Evolutionary conservation across 1,140 invertebrate species (phyloP).

Genomic region (Drosophila albomicans): DNA sequence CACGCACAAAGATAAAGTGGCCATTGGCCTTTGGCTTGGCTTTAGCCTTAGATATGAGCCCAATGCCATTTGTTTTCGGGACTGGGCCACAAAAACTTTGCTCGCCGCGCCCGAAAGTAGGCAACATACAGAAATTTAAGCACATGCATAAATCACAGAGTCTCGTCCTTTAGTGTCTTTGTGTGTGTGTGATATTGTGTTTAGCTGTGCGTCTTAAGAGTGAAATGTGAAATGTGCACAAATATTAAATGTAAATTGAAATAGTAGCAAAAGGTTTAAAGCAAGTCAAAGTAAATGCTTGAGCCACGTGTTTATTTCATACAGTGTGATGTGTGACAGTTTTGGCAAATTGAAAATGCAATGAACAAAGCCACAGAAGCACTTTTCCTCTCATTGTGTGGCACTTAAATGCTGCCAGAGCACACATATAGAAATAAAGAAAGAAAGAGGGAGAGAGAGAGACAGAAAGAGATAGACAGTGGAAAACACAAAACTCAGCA

Average conservation of each 20-base stretch:
- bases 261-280: conserved; percentile 51
- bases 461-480: too few species aligned
- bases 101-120: conserved; percentile 22
- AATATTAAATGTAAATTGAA: conserved; percentile 43
- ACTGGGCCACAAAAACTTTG: conserved; percentile 28
- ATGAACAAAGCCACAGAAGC: conserved; percentile 18
- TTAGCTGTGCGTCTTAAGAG: neutral
- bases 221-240: conserved; percentile 40
- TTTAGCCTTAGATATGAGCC: conserved; percentile 16
- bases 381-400: conserved; percentile 6
- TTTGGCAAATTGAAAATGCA: conserved; percentile 62
- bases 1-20: conserved; percentile 34
- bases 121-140: conserved; percentile 55
- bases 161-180: too few species aligned
- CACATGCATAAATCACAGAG: conserved; percentile 62
- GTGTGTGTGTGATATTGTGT: neutral
- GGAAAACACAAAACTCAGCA: neutral
- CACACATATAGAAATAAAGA: neutral
- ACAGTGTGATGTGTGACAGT: conserved; percentile 62
- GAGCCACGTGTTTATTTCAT: conserved; percentile 6
- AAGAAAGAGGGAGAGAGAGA: too few species aligned
- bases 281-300: conserved; percentile 40
- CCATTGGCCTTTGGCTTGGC: conserved; percentile 30
- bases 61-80: conserved; percentile 16
- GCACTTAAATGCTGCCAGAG: conserved; percentile 21